A percentile compares a stretch with the other conserved stretches of the same genome.
Evolutionary conservation across 2,113 vertebrate genomes (phyloP).

Genomic region (Leiothrix lutea): DNA sequence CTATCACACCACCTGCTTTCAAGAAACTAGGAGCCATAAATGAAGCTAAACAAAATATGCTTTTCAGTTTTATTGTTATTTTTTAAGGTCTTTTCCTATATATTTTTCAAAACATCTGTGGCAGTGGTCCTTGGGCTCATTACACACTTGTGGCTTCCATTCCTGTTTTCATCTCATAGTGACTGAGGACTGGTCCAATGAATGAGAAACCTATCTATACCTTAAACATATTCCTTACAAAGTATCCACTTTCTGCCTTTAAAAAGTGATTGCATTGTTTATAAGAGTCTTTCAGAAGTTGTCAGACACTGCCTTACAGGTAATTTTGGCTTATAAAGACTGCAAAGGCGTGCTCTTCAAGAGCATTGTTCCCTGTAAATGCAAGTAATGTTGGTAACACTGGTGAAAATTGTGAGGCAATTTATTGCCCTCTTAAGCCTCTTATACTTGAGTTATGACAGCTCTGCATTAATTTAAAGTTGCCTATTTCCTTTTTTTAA

Average conservation of each 20-base stretch:
- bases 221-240: not conserved
- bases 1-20: not conserved
- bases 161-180: not conserved
- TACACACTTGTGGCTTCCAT: fast-evolving
- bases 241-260: not conserved
- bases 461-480: not conserved
- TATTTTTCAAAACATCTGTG: not conserved
- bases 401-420: not conserved
- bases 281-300: not conserved
- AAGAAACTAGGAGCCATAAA: not conserved
- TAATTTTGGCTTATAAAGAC: not conserved
- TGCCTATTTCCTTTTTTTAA: not conserved
- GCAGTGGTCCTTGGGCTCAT: not conserved
- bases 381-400: not conserved
- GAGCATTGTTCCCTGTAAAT: not conserved
- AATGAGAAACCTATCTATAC: not conserved
- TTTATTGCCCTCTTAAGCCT: not conserved
- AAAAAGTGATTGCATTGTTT: not conserved
- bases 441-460: not conserved
- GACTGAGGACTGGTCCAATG: not conserved
- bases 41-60: not conserved
- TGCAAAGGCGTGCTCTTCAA: not conserved
- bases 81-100: not conserved
- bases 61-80: not conserved
- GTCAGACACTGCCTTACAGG: not conserved